These are phyloP conservation scores for Sarcophaga bullata DNA, from an alignment of 1,140 invertebrate genomes.

Conservation along the genomic window DNA sequence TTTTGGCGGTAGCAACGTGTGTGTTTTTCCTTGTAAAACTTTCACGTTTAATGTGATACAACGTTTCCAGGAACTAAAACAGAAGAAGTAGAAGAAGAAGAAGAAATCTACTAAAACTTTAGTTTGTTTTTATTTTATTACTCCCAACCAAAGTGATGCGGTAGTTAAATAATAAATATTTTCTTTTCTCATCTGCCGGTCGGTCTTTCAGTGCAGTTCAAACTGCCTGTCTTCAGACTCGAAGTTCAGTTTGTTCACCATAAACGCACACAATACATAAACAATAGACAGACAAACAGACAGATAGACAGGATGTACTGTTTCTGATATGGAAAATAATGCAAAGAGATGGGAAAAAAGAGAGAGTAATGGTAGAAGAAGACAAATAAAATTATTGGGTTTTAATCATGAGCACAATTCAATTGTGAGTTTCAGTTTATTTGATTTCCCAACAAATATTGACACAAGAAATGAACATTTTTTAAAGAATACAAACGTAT, in stretches of 20 bases:
- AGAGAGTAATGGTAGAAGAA: background rate
- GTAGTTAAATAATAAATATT: too few species aligned
- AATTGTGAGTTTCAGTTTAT: conserved; percentile 35
- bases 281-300: background rate
- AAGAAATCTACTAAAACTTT: too few species aligned
- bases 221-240: background rate
- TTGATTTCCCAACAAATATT: conserved; percentile 31
- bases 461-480: conserved; percentile 41
- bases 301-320: background rate
- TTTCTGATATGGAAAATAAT: conserved; percentile 17
- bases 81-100: too few species aligned
- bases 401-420: conserved; percentile 45
- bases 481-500: background rate
- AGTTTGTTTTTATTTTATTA: too few species aligned
- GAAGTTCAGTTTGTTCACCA: conserved; percentile 13
- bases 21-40: too few species aligned
- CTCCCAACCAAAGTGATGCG: too few species aligned
- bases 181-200: background rate
- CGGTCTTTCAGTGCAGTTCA: background rate
- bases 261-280: background rate
- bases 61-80: too few species aligned
- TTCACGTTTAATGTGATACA: too few species aligned
- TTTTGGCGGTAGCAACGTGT: too few species aligned
- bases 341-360: too few species aligned
- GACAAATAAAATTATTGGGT: conserved; percentile 45